These are phyloP conservation scores for Microvelia longipes DNA, from an alignment of 1,140 invertebrate species.

Conservation along the genomic window DNA sequence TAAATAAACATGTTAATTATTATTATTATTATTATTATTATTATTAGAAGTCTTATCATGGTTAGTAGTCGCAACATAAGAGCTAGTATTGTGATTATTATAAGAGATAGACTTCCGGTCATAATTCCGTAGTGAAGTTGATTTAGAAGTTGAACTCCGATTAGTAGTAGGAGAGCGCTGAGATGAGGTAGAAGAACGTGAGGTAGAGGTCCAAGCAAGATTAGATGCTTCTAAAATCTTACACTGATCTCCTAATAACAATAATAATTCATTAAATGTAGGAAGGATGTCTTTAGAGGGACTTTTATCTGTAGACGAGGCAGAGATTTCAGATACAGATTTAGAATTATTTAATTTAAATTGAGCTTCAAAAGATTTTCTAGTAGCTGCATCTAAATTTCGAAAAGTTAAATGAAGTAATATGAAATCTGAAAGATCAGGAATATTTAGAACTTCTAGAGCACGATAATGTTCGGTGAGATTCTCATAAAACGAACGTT, in stretches of 20 bases:
- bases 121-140: too few species aligned
- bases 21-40: too few species aligned
- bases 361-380: not conserved
- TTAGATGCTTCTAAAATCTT: not conserved
- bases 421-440: not conserved
- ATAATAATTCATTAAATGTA: too few species aligned
- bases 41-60: not conserved
- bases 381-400: not conserved
- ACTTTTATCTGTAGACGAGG: not conserved
- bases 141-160: not conserved
- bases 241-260: not conserved
- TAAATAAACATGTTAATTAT: too few species aligned
- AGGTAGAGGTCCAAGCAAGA: not conserved
- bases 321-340: not conserved
- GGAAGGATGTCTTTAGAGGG: too few species aligned
- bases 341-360: not conserved
- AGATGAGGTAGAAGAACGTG: not conserved
- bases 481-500: not conserved
- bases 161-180: not conserved
- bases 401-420: not conserved
- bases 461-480: not conserved
- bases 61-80: not conserved
- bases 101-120: too few species aligned
- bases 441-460: not conserved
- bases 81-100: too few species aligned